Conservation (phyloP, 2,888 invertebrate species). For the Mesorhabditis belari region DNA sequence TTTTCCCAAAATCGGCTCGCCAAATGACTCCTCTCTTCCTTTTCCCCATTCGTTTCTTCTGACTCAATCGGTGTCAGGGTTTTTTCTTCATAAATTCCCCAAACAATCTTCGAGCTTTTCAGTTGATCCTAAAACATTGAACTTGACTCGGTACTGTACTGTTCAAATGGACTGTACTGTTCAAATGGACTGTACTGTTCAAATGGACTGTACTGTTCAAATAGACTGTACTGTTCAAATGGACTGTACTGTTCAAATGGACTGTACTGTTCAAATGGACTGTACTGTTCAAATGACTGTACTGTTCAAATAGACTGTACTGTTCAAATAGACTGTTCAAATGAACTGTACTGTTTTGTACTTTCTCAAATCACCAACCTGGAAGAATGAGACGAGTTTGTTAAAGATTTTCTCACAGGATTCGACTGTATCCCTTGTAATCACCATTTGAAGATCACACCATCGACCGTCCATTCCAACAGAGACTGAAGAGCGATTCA, state of each 20-base stretch:
- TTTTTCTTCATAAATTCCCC: constrained; percentile 17
- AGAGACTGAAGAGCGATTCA: constrained; percentile 3
- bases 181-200: too few species aligned
- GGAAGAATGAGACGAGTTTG: constrained; percentile 93
- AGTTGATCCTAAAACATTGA: constrained; percentile 38
- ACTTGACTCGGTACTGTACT: not conserved
- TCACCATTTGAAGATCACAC: constrained; percentile 93
- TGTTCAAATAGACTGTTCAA: not conserved
- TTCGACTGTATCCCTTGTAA: constrained; percentile 90
- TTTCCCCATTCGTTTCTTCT: not conserved
- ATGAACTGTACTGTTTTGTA: not conserved
- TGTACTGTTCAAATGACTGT: too few species aligned
- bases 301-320: too few species aligned
- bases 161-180: too few species aligned
- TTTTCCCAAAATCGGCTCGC: constrained; percentile 1
- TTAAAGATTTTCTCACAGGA: constrained; percentile 93
- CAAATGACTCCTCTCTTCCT: not conserved
- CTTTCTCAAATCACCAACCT: constrained; percentile 58
- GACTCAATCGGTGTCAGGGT: not conserved
- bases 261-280: too few species aligned
- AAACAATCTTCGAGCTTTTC: constrained; percentile 31
- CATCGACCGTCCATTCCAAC: constrained; percentile 61
- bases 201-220: too few species aligned
- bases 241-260: too few species aligned
- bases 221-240: too few species aligned